phyloP scores from a whole-genome alignment of 2,113 vertebrate species.

The Peucedramus taeniatus region DNA sequence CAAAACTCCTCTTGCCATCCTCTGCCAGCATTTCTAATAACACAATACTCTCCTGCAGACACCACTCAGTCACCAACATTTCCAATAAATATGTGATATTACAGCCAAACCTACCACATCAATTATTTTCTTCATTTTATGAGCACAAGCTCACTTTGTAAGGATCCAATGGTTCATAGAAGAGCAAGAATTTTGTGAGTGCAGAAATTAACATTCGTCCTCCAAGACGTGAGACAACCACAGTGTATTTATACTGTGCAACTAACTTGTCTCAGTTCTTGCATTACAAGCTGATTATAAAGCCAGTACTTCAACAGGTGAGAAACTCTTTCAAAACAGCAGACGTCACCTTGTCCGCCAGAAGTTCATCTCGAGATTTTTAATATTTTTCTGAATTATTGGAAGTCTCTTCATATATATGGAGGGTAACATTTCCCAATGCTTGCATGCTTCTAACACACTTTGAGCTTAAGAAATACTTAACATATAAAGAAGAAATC shows the following conservation, averaged over 20 bases:
- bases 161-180: neutral
- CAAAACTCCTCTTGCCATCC: neutral
- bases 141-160: neutral
- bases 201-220: neutral
- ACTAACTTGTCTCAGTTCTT: neutral
- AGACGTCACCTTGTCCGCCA: neutral
- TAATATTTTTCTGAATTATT: neutral
- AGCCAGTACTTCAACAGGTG: neutral
- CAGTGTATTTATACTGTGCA: neutral
- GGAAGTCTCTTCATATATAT: neutral
- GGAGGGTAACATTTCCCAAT: neutral
- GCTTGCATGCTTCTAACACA: neutral
- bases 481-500: neutral
- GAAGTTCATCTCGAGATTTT: neutral
- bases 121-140: neutral
- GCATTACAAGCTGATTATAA: neutral
- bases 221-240: neutral
- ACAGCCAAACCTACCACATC: neutral
- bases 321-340: neutral
- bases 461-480: neutral
- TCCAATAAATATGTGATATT: neutral
- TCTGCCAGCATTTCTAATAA: neutral
- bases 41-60: neutral
- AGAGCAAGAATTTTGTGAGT: neutral
- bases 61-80: neutral